A percentile compares a stretch with the other conserved stretches of the same genome.
Conservation (phyloP, 2,888 invertebrate genomes). For the Philonicus albiceps region DNA sequence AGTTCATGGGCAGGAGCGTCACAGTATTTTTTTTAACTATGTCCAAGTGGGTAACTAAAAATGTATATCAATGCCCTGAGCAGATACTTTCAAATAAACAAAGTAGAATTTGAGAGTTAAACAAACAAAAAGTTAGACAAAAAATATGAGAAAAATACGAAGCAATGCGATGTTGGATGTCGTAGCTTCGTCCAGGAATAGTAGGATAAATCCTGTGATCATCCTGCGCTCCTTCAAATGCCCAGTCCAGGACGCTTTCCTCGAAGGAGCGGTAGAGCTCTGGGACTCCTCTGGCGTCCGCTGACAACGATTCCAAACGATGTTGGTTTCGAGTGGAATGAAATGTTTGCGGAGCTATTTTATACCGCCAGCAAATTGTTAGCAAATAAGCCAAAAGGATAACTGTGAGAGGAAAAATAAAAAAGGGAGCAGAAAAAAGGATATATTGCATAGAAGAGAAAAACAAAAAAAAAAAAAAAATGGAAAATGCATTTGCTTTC, state of each 20-base stretch:
- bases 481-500: not conserved
- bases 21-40: not conserved
- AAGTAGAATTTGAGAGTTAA: not conserved
- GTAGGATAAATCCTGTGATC: not conserved
- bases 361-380: constrained; percentile 29
- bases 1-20: not conserved
- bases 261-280: not conserved
- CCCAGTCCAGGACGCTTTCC: not conserved
- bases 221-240: not conserved
- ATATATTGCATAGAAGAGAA: not conserved
- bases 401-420: not conserved
- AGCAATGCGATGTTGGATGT: not conserved
- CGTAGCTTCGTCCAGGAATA: not conserved
- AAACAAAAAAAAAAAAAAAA: not conserved
- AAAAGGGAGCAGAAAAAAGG: not conserved
- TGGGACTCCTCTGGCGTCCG: not conserved
- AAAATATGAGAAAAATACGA: not conserved
- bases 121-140: not conserved
- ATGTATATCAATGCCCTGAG: not conserved
- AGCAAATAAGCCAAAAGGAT: constrained; percentile 37
- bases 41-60: not conserved
- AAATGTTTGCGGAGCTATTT: constrained; percentile 35
- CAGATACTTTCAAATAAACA: not conserved
- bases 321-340: not conserved
- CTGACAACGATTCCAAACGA: not conserved